These are phyloP conservation scores for Corythoichthys intestinalis DNA, from an alignment of 2,113 vertebrate species.

Conservation along the genomic window DNA sequence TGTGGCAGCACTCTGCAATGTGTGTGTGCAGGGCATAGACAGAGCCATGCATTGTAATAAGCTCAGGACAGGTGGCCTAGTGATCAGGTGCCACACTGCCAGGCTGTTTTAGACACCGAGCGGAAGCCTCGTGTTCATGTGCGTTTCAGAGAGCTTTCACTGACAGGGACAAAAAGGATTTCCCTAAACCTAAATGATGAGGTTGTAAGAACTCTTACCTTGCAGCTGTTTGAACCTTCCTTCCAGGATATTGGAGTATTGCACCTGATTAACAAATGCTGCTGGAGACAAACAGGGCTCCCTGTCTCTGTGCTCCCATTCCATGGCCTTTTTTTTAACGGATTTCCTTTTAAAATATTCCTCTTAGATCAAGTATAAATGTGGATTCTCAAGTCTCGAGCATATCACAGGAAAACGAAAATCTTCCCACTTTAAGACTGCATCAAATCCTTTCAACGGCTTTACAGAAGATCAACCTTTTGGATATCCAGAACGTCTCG, in stretches of 20 bases:
- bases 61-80: slow-evolving; percentile 69
- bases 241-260: slow-evolving; percentile 86
- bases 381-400: slow-evolving; percentile 30
- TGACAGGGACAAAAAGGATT: not conserved
- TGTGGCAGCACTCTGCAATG: slow-evolving; percentile 6
- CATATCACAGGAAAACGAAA: slow-evolving; percentile 45
- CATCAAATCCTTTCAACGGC: slow-evolving; percentile 21
- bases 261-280: slow-evolving; percentile 85
- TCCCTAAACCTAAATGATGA: not conserved
- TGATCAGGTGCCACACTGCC: slow-evolving; percentile 63
- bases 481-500: slow-evolving; percentile 29
- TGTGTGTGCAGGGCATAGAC: slow-evolving; percentile 39
- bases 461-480: slow-evolving; percentile 14
- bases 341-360: slow-evolving; percentile 36
- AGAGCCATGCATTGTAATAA: slow-evolving; percentile 59
- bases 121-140: slow-evolving; percentile 17
- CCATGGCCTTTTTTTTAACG: slow-evolving; percentile 48
- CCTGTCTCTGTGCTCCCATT: slow-evolving; percentile 63
- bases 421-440: slow-evolving; percentile 12
- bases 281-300: slow-evolving; percentile 80
- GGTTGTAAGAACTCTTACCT: slow-evolving; percentile 74
- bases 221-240: slow-evolving; percentile 91
- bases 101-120: slow-evolving; percentile 48
- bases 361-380: slow-evolving; percentile 41
- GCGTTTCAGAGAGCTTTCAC: not conserved